A percentile compares a stretch with the other conserved stretches of the same genome.
Conservation (phyloP, 2,888 invertebrate species). For the Trichogramma evanescens region DNA sequence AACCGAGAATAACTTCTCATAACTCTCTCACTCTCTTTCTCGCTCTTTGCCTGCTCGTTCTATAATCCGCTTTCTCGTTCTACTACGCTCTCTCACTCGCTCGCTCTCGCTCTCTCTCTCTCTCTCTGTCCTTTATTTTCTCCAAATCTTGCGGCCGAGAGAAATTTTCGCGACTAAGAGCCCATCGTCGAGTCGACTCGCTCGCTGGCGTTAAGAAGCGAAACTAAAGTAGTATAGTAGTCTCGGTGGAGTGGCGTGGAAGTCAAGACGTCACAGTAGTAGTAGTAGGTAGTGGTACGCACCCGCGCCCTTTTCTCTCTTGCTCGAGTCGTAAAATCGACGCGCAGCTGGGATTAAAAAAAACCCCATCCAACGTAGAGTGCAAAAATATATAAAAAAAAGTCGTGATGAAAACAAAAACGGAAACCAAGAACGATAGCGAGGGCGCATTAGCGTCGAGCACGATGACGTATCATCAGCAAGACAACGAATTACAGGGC, state of each 20-base stretch:
- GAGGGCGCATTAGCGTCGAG: background rate
- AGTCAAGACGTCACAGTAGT: conserved; percentile 31
- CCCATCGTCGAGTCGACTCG: too few relatives aligned
- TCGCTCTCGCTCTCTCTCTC: background rate
- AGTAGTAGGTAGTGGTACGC: conserved; percentile 7
- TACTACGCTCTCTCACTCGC: too few relatives aligned
- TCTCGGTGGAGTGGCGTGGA: conserved; percentile 37
- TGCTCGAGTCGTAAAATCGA: conserved; percentile 6
- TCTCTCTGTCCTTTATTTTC: conserved; percentile 1
- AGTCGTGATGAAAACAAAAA: background rate
- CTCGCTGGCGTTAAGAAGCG: too few relatives aligned
- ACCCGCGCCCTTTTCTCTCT: background rate
- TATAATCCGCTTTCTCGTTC: background rate
- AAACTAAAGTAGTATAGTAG: conserved; percentile 19
- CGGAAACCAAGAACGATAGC: background rate
- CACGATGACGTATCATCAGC: conserved; percentile 7
- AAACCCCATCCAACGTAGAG: background rate
- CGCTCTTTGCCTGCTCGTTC: background rate
- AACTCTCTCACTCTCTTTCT: conserved; percentile 3
- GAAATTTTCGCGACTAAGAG: too few relatives aligned
- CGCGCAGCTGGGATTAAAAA: conserved; percentile 9
- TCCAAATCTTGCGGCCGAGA: background rate
- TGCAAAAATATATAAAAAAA: background rate
- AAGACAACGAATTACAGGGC: background rate
- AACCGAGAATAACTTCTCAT: conserved; percentile 11